These are phyloP conservation scores for Caenorhabditis zanzibari DNA, from an alignment of 2,888 invertebrate species.

Conservation along the genomic window DNA sequence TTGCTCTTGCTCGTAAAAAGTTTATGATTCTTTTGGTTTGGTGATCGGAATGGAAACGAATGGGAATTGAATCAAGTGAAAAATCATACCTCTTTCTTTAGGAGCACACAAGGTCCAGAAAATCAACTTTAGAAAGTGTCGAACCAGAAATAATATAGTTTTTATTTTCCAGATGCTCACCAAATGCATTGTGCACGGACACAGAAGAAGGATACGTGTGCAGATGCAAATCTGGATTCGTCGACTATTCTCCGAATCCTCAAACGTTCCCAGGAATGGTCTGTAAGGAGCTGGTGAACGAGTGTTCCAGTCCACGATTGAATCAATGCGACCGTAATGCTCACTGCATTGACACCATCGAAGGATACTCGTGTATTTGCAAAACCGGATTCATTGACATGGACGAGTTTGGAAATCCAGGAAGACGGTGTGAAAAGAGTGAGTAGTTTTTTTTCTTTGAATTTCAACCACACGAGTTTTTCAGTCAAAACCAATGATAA, in stretches of 20 bases:
- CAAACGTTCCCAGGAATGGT: conserved; percentile 80
- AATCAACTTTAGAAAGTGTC: no score
- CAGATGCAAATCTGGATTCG: conserved; percentile 82
- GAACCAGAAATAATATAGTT: no score
- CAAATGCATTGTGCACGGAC: conserved; percentile 82
- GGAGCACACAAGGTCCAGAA: no score
- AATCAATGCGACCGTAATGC: conserved; percentile 82
- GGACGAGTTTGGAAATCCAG: conserved; percentile 83
- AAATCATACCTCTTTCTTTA: no score
- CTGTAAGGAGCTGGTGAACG: conserved; percentile 81
- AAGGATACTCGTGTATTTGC: conserved; percentile 79
- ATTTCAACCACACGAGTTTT: no score
- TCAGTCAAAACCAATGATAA: conserved; percentile 78
- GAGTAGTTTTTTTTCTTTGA: conserved; percentile 15
- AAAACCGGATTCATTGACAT: conserved; percentile 81
- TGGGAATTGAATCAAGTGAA: conserved; percentile 4
- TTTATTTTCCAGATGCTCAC: conserved; percentile 75
- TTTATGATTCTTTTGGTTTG: neutral
- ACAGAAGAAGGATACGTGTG: conserved; percentile 82
- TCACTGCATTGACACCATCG: conserved; percentile 82
- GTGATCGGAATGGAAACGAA: neutral
- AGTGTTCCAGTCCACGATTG: conserved; percentile 75
- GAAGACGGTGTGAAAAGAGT: conserved; percentile 80
- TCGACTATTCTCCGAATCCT: conserved; percentile 83
- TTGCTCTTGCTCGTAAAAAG: neutral